Evolutionary conservation across 2,113 vertebrate species (phyloP).

Genomic region (Mustela lutreola): DNA sequence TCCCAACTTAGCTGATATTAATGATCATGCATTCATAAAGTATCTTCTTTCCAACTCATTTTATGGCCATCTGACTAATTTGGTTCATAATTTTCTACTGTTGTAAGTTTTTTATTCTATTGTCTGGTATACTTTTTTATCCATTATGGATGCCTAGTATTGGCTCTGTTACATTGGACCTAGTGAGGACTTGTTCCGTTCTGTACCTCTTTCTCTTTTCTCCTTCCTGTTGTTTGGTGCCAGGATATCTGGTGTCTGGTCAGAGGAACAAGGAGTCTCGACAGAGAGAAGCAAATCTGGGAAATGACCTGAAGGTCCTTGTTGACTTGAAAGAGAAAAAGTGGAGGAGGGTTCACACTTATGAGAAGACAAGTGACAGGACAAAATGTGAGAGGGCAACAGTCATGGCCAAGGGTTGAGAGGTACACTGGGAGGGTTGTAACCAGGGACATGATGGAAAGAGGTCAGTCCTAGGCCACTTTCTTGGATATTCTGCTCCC

Average conservation of each 20-base stretch:
- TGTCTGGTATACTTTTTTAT: not conserved
- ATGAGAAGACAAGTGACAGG: not conserved
- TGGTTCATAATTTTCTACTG: not conserved
- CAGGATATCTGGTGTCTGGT: not conserved
- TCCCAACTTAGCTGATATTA: not conserved
- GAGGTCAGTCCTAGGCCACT: not conserved
- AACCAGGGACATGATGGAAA: not conserved
- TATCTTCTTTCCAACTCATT: constrained; percentile 36
- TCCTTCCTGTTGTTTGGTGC: not conserved
- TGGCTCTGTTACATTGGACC: not conserved
- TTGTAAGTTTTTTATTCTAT: not conserved
- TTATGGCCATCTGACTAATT: constrained; percentile 40
- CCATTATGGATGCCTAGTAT: not conserved
- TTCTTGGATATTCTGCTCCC: not conserved
- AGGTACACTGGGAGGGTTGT: not conserved
- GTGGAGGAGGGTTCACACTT: not conserved
- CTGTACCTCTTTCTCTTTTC: not conserved
- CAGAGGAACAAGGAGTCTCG: not conserved
- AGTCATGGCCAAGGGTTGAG: not conserved
- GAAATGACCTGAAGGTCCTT: not conserved
- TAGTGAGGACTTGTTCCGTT: not conserved
- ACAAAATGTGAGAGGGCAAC: not conserved
- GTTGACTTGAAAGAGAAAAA: constrained; percentile 4
- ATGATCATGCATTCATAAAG: not conserved
- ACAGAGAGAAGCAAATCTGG: not conserved